Conservation (phyloP, 1,140 invertebrate genomes). For the Philotrypesis tridentata region DNA sequence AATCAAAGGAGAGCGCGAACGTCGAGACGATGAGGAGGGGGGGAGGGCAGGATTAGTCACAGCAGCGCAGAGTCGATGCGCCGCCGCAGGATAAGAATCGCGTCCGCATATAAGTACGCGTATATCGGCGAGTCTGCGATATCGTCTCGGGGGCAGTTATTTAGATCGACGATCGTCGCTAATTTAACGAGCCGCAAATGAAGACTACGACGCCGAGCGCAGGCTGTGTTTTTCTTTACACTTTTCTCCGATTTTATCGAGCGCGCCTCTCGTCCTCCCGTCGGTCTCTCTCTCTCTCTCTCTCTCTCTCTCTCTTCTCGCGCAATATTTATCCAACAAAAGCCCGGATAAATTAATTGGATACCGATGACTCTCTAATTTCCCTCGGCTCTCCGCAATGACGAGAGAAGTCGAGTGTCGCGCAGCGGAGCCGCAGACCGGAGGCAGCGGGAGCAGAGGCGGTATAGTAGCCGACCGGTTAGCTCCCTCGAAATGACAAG, state of each 20-base stretch:
- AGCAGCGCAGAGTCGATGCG: not conserved
- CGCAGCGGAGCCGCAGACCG: not conserved
- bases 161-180: conserved; percentile 62
- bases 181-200: conserved; percentile 71
- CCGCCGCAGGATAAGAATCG: conserved; percentile 51
- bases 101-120: not conserved
- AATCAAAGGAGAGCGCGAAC: not conserved
- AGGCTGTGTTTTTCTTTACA: not conserved
- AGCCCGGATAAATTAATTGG: no score
- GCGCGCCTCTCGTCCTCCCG: no score
- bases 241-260: not conserved
- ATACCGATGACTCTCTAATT: no score
- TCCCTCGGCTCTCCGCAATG: not conserved
- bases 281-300: no score
- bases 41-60: not conserved
- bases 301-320: no score
- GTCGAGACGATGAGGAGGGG: no score
- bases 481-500: conserved; percentile 67
- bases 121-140: conserved; percentile 34
- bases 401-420: no score
- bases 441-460: conserved; percentile 21
- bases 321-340: no score
- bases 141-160: conserved; percentile 35
- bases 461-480: conserved; percentile 48
- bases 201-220: conserved; percentile 48